Evolutionary conservation across 2,113 vertebrate genomes (phyloP), one percentile per base, ranked within the genome.

Genomic region (Triplophysa rosa): DNA sequence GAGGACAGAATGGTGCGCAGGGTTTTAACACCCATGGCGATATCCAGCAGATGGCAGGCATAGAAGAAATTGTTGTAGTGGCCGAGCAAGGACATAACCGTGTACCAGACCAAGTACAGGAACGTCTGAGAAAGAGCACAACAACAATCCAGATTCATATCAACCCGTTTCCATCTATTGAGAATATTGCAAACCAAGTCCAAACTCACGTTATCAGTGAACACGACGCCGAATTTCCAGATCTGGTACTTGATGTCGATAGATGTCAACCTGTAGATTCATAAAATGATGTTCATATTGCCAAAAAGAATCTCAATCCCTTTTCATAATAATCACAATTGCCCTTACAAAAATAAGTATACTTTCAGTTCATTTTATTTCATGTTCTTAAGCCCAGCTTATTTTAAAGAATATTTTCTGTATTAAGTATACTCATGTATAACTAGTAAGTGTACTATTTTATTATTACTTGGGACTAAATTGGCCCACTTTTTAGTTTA

Each of bases 51-150:
- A 77, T 95, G 96, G 67, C 85, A 88, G 2, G 96, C 96, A 0
- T 91, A 98, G 93, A 98, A 98, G 92, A 98, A 98, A 90, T 96
- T 96, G 92, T 97, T 98, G 90, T 95, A 97, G 89, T 98, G 96
- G 1, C 96, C 96, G 0, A 98, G 94, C 78, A 95, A 49, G 12
- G 96, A 98, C 95, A 96, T 98, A 37, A 96, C 84, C 90, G 92
- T 82, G 88, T 98, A 98, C 96, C 96, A 98, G 65, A 92, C 88
- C 88, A 98, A 91, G 87, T 98, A 98, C 4, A 94, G 88, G 88
- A 94, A 95, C 4, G 94, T 93, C 94, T 95, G 88, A 1, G 67
- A 71, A 23, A 59, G n/a, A 24, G 45, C 13, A 69, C 4, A 24
- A 40, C 7, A 64, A 58, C 16, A 40, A 19, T 59, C 19, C 2